Conservation (phyloP, 2,888 invertebrate species). For the Agrotis segetum region DNA sequence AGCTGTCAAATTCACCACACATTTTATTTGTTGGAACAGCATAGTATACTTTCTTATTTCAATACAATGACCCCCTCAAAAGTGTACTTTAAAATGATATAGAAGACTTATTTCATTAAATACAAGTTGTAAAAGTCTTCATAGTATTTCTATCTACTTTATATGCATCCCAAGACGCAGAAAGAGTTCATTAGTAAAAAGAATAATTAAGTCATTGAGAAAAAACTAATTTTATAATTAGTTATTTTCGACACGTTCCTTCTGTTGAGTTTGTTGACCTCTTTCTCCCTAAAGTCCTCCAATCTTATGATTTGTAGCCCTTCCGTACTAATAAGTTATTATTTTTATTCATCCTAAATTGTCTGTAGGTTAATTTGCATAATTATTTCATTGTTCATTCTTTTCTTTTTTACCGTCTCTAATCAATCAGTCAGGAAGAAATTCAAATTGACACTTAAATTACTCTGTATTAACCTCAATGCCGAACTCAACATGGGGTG, state of each 20-base stretch:
- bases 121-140: not conserved
- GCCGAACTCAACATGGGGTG: too few relatives aligned
- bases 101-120: not conserved
- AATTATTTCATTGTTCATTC: too few relatives aligned
- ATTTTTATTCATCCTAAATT: too few relatives aligned
- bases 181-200: constrained; percentile 18
- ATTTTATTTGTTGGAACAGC: too few relatives aligned
- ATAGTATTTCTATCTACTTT: not conserved
- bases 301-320: not conserved
- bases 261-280: not conserved
- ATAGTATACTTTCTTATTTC: too few relatives aligned
- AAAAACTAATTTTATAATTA: not conserved
- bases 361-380: too few relatives aligned
- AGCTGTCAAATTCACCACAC: too few relatives aligned
- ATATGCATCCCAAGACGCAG: constrained; percentile 4
- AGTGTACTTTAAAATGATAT: not conserved
- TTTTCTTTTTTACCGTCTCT: too few relatives aligned
- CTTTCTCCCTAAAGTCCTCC: not conserved
- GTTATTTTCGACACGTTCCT: constrained; percentile 28
- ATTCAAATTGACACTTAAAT: too few relatives aligned
- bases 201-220: constrained; percentile 11
- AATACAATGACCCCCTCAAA: not conserved
- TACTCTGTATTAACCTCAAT: too few relatives aligned
- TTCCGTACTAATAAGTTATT: too few relatives aligned
- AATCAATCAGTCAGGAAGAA: too few relatives aligned